Evolutionary conservation across 2,888 invertebrate genomes (phyloP), one percentile per base, ranked within the genome.

Genomic region (Melangyna quadrimaculata): DNA sequence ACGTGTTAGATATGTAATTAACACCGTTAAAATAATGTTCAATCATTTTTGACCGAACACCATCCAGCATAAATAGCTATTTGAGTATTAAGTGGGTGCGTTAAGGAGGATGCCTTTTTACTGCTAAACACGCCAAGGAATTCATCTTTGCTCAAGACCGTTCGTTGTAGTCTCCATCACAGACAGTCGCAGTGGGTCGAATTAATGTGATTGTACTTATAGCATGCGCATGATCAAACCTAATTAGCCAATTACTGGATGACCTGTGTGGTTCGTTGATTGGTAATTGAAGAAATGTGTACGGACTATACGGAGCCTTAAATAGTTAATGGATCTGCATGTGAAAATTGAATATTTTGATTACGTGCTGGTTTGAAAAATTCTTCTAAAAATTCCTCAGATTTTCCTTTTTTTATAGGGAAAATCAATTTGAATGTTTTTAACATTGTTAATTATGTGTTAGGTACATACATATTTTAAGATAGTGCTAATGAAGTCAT

Each of bases 11-110:
- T 81, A 77, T 87, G 77, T 81, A 87, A 87, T 87, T 87, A 87
- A 81, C 86, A 87, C 86, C 81, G 81, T 87, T 87, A 87, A 63
- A 78, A 81, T 87, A 81, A 78, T 87, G 86, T 81, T 78, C 86
- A 77, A 81, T 86, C 84, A 86, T 80, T 86, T 86, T 19, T 69
- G 57, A 7, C 24, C 51, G 24, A 65, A 78, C 74, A 65, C 69
- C 70, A 32, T 35, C 61, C 70, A 32, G 43, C 61, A 67, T 67
- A 48, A 67, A 45, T 45, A 74, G 45, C 48, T 78, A 43, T 17
- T 48, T 27, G 22, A 59, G 57, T 55, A 73, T 63, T 74, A 57
- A 71, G 83, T 84, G 83, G 83, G 83, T 79, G 83, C 83, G 79
- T 79, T 74, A 63, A 10, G 22, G 22, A 17, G 40, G 29, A 48